Conservation (phyloP, 2,113 vertebrate genomes). For the Micromys minutus region DNA sequence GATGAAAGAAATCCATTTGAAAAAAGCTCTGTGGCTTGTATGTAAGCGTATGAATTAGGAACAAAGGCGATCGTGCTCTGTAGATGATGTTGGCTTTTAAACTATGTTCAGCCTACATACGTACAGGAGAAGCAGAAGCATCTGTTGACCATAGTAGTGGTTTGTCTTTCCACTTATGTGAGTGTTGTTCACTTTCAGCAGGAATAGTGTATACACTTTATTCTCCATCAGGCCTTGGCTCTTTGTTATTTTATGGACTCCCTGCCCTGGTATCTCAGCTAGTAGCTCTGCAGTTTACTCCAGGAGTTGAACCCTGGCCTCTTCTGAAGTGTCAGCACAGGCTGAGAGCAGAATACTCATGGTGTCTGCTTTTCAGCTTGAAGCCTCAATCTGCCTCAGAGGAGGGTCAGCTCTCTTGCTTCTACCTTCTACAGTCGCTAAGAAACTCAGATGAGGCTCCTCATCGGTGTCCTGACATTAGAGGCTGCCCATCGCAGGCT, state of each 20-base stretch:
- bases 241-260: neutral
- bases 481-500: neutral
- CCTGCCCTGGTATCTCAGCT: neutral
- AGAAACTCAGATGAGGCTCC: neutral
- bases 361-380: slow-evolving; percentile 7
- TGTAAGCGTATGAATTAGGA: slow-evolving; percentile 56
- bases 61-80: neutral
- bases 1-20: slow-evolving; percentile 15
- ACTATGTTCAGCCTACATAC: neutral
- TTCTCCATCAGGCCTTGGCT: neutral
- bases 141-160: neutral
- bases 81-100: neutral
- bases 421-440: neutral
- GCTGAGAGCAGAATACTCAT: neutral
- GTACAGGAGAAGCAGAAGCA: neutral
- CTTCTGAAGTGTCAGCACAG: slow-evolving; percentile 22
- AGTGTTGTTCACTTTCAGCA: neutral
- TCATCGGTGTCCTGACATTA: neutral
- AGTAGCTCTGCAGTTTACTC: neutral
- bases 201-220: neutral
- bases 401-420: neutral
- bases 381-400: neutral
- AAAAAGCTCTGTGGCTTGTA: slow-evolving; percentile 28
- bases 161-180: slow-evolving; percentile 45
- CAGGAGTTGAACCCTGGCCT: neutral